Percentiles rank a stretch among this genome's conserved stretches.
phyloP scores from a whole-genome alignment of 2,888 invertebrate genomes.

The Xylocampa areola region DNA sequence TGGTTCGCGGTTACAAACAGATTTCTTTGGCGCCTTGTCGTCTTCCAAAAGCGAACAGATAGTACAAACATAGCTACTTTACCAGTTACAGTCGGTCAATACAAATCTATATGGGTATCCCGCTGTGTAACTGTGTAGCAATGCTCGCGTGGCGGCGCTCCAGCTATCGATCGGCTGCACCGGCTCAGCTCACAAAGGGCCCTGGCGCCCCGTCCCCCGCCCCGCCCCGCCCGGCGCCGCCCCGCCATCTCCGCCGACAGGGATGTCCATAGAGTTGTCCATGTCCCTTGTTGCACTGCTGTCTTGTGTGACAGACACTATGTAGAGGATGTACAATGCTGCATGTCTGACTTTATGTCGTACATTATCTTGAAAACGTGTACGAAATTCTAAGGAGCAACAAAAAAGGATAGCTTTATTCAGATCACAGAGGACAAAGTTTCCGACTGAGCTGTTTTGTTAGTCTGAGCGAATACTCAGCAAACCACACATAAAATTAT shows the following conservation, averaged over 20 bases:
- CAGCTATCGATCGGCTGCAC: conserved; percentile 76
- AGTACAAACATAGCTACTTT: not conserved
- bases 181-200: conserved; percentile 66
- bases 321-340: not conserved
- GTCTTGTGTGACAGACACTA: not conserved
- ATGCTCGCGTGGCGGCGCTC: conserved; percentile 51
- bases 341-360: conserved; percentile 1
- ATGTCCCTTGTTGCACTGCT: conserved; percentile 24
- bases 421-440: too few species aligned
- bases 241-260: conserved; percentile 12
- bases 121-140: conserved; percentile 8
- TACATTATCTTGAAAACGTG: not conserved
- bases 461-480: too few species aligned
- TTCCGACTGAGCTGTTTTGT: too few species aligned
- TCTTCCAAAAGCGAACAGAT: not conserved
- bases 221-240: not conserved
- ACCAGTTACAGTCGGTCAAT: conserved; percentile 3
- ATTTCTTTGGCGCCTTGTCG: not conserved
- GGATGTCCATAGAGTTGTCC: conserved; percentile 32
- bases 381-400: not conserved
- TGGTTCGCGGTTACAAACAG: not conserved
- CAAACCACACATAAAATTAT: too few species aligned
- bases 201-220: conserved; percentile 41
- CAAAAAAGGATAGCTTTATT: not conserved
- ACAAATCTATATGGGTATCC: conserved; percentile 11